Evolutionary conservation across 2,113 vertebrate species (phyloP), one percentile per base, ranked within the genome.

Genomic region (Corythoichthys haematopterus): DNA sequence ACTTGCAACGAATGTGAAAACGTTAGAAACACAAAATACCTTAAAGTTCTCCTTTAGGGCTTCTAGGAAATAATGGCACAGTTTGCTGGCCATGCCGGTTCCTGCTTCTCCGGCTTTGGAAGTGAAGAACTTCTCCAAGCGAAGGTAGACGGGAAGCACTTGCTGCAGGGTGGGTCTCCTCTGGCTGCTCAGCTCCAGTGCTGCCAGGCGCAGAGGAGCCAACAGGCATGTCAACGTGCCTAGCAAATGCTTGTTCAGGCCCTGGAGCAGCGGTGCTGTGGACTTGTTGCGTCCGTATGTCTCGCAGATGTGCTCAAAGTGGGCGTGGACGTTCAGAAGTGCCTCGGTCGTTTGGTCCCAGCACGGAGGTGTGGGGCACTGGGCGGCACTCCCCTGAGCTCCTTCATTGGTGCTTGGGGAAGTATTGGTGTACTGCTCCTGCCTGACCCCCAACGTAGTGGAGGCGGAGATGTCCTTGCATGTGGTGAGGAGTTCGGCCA

Each of bases 1-100:
- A 53, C 35, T 56, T 35, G 53, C 11, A 56, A 56, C 12, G 3
- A 56, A 35, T 36, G 33, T 13, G 12, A n/a, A 28, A 53, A 53
- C n/a, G 12, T 36, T 13, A 11, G 4, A 56, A 35, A 28, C 33
- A 10, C 69, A 60, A 4, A 55, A 6, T 77, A 88, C 89, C 82
- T 98, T 98, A 85, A 99, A 98, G 87, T 99, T 97, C 90, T 99
- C 97, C 83, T 98, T 99, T 63, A 99, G 91, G 0, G 96, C 96
- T 83, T 99, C 97, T 47, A 99, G 87, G 79, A 99, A 98, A 89
- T 97, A 97, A 88, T 99, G 97, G 90, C 96, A 99, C 64, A 99
- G 94, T 80, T 98, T 99, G 90, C 96, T 98, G 74, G 96, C 94
- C 0, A 94, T 89, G 83, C 96, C 94, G 0, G 94, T 89, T 1